These are phyloP conservation scores for Thaleichthys pacificus DNA, from an alignment of 2,797 vertebrate genomes.

Conservation along the genomic window DNA sequence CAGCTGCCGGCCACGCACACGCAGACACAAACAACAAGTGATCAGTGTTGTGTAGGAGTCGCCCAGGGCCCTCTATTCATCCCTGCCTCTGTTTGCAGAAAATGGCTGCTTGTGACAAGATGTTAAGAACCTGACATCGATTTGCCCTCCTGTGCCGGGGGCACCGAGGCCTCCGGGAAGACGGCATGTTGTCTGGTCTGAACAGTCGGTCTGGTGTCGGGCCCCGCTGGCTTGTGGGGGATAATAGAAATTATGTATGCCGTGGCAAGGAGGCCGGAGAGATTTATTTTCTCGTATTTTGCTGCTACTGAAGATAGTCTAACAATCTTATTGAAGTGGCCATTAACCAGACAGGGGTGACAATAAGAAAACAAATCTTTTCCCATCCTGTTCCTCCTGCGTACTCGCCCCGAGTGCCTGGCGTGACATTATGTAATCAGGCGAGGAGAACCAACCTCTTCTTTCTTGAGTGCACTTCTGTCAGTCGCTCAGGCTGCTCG, in stretches of 20 bases:
- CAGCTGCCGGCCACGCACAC: neutral
- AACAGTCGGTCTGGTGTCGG: conserved; percentile 24
- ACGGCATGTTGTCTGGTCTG: conserved; percentile 53
- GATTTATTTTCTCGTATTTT: conserved; percentile 36
- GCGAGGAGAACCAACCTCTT: conserved; percentile 25
- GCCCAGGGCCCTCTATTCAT: conserved; percentile 34
- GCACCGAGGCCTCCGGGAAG: conserved; percentile 38
- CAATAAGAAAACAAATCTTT: conserved; percentile 26
- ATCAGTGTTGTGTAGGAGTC: conserved; percentile 25
- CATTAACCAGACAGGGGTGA: neutral
- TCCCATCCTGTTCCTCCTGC: neutral
- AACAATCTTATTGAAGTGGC: conserved; percentile 35
- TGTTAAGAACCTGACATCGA: conserved; percentile 52
- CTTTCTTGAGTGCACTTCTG: conserved; percentile 22
- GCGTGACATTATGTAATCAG: conserved; percentile 21
- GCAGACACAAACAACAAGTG: conserved; percentile 21
- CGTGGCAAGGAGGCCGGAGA: conserved; percentile 39
- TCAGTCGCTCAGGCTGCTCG: conserved; percentile 32
- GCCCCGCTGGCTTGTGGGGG: conserved; percentile 30
- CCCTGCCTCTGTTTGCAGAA: conserved; percentile 40
- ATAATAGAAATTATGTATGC: conserved; percentile 52
- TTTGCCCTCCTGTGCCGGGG: conserved; percentile 38
- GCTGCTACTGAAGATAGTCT: conserved; percentile 46
- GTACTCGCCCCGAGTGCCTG: neutral
- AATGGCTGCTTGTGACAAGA: conserved; percentile 42